These are phyloP conservation scores for Heliconius himera DNA, from an alignment of 1,140 invertebrate species.

Conservation along the genomic window DNA sequence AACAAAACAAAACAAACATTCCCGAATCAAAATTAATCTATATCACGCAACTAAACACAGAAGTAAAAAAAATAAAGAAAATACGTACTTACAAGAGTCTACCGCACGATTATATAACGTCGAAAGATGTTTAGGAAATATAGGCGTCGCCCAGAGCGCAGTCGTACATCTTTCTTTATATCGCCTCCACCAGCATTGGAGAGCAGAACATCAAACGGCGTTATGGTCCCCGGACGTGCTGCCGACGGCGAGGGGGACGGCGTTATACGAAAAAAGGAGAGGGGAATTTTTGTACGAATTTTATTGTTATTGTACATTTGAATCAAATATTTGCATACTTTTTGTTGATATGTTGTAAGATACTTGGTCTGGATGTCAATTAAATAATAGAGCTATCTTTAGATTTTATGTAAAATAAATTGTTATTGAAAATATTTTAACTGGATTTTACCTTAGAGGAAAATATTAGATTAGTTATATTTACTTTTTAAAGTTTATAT, in stretches of 20 bases:
- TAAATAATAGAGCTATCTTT: background rate
- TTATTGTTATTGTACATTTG: conserved; percentile 72
- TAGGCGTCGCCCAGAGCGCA: conserved; percentile 84
- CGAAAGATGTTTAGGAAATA: conserved; percentile 81
- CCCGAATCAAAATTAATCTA: background rate
- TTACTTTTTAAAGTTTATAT: no score
- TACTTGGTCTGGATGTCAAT: background rate
- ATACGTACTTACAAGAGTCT: conserved; percentile 68
- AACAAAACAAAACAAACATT: background rate
- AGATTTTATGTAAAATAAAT: no score
- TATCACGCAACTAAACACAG: background rate
- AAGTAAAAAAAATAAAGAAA: conserved; percentile 21
- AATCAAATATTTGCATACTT: conserved; percentile 50
- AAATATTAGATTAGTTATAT: no score
- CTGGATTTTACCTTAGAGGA: no score
- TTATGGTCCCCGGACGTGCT: conserved; percentile 83
- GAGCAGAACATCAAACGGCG: conserved; percentile 90
- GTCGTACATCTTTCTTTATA: conserved; percentile 88
- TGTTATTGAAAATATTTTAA: no score
- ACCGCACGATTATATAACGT: conserved; percentile 67
- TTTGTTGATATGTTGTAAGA: background rate
- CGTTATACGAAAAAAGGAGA: conserved; percentile 56
- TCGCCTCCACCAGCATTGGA: conserved; percentile 89
- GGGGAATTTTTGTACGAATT: conserved; percentile 68
- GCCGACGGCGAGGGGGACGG: conserved; percentile 79